Evolutionary conservation across 2,888 invertebrate genomes (phyloP).

Genomic region (Mythimna vitellina): DNA sequence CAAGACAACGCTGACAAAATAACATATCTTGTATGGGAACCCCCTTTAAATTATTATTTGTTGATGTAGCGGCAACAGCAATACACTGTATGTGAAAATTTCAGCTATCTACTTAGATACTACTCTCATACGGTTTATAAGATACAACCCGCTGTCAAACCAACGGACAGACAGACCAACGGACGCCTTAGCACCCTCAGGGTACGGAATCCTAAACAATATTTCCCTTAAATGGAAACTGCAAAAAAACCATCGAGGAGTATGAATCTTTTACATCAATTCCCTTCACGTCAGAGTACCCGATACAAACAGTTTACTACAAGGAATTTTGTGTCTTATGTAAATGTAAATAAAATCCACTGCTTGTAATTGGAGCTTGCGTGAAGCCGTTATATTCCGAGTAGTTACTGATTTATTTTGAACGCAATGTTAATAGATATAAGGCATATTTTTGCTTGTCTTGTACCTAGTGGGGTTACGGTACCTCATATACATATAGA

Average conservation of each 20-base stretch:
- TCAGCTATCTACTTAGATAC: too few species aligned
- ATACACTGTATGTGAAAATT: too few species aligned
- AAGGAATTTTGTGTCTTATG: neutral
- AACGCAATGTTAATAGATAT: fast-evolving
- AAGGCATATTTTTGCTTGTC: neutral
- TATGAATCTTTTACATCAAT: neutral
- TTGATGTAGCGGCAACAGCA: too few species aligned
- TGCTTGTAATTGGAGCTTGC: fast-evolving
- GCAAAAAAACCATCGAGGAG: neutral
- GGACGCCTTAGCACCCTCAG: too few species aligned
- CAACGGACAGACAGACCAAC: too few species aligned
- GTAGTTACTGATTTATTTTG: neutral
- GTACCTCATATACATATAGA: neutral
- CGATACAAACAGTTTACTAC: too few species aligned
- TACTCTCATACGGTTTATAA: too few species aligned
- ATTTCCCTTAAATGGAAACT: neutral
- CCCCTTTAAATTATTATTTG: too few species aligned
- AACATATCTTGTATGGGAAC: too few species aligned
- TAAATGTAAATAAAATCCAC: neutral
- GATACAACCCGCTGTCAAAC: too few species aligned
- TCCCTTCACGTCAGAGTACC: neutral
- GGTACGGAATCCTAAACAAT: too few species aligned
- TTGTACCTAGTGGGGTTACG: neutral
- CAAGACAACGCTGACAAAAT: too few species aligned
- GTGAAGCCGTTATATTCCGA: neutral